Evolutionary conservation across 2,797 vertebrate species (phyloP), one percentile per base, ranked within the genome.

Genomic region (Decapterus maruadsi): DNA sequence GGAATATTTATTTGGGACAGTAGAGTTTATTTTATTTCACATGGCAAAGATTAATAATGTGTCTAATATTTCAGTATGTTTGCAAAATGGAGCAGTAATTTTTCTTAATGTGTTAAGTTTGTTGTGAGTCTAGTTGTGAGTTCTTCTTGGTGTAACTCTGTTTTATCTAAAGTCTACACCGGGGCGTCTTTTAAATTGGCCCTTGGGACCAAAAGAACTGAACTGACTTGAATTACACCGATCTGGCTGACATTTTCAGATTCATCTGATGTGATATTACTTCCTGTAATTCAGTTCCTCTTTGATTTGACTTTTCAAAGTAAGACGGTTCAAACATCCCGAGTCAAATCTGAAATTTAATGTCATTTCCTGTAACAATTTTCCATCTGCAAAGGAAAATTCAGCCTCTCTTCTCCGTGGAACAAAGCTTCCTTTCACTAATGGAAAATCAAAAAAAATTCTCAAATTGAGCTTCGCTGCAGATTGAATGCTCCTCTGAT

Each of bases 391-490:
- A 81, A 88, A 29, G 2, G 46, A 48, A 72, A 80, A 81, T 78
- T 5, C 80, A 75, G 20, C 19, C 43, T 74, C 69, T 82, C 53
- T 59, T 66, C 11, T 69, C 64, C 9, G 48, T 74, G 26, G 53
- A 83, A 63, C 68, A 84, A 84, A 82, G 72, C 50, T 42, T 71
- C 38, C 29, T 20, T 2, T 81, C 68, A 64, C 34, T 72, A 78
- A 81, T 79, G 70, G 65, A 79, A 86, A 69, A 79, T 77, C 71
- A 68, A n/a, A 40, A 3, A 3, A 42, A 75, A 73, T 69, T 77
- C 57, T 67, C 29, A 3, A 63, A 72, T 22, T 1, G 59, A 65
- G 53, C 48, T 68, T 26, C 19, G 16, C 63, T 66, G 42, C 59
- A 75, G 75, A 81, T 43, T 40, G 62, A 67, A 68, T 74, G 60